Percentiles rank a stretch among this genome's conserved stretches.
Conservation (phyloP, 2,888 invertebrate species). For the Trichogramma evanescens region DNA sequence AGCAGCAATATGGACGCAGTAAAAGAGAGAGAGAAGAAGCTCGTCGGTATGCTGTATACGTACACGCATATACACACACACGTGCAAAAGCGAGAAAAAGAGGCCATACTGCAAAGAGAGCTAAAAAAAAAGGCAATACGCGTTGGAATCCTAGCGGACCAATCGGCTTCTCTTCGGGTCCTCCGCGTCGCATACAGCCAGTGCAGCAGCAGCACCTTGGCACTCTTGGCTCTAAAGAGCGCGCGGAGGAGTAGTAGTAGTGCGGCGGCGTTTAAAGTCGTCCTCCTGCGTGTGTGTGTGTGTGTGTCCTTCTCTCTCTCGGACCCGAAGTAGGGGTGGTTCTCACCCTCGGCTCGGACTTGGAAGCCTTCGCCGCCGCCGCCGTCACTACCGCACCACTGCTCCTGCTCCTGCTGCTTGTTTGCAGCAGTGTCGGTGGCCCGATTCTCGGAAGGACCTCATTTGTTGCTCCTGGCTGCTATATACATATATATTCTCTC, state of each 20-base stretch:
- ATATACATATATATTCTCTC: slow-evolving; percentile 41
- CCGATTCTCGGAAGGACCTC: slow-evolving; percentile 48
- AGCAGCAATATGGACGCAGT: background rate
- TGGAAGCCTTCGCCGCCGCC: slow-evolving; percentile 22
- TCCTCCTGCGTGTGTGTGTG: background rate
- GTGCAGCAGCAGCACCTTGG: too few species aligned
- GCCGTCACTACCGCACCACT: slow-evolving; percentile 24
- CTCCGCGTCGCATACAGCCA: slow-evolving; percentile 1
- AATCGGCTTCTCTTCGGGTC: slow-evolving; percentile 2
- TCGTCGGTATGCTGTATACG: background rate
- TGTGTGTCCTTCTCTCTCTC: slow-evolving; percentile 15
- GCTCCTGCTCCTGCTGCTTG: background rate
- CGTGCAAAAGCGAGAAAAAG: background rate
- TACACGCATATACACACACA: too few species aligned
- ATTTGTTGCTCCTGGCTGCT: slow-evolving; percentile 44
- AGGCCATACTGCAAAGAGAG: slow-evolving; percentile 20
- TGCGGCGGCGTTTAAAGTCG: background rate
- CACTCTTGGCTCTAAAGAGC: too few species aligned
- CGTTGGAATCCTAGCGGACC: slow-evolving; percentile 9
- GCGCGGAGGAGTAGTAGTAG: too few species aligned
- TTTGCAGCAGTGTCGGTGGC: slow-evolving; percentile 43
- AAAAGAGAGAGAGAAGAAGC: background rate
- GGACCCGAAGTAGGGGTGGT: slow-evolving; percentile 34
- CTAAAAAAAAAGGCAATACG: slow-evolving; percentile 8
- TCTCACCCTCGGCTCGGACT: slow-evolving; percentile 35